Percentiles rank a stretch among this genome's conserved stretches.
Evolutionary conservation across 23 tunicate genomes (phyloP).

Genomic region (Halocynthia aurantium): DNA sequence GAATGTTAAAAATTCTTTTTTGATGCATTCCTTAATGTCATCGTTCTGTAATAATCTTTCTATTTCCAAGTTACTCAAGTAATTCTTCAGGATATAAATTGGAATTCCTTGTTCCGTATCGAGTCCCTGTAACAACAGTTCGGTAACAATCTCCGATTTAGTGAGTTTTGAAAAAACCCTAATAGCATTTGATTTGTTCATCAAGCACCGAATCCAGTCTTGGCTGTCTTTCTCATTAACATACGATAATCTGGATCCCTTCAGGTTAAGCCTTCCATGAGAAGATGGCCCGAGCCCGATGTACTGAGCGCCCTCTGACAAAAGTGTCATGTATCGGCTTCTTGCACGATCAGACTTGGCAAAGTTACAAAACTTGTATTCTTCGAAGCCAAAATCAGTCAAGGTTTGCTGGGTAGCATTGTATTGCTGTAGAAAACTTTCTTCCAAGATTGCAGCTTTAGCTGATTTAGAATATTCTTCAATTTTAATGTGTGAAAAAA

Average conservation of each 20-base stretch:
- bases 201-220: no score
- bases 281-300: slow-evolving; percentile 19
- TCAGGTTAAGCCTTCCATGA: background rate
- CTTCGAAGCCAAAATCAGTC: background rate
- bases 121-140: slow-evolving; percentile 11
- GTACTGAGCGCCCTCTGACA: slow-evolving; percentile 4
- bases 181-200: background rate
- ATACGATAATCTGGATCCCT: background rate
- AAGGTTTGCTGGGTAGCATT: background rate
- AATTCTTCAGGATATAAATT: background rate
- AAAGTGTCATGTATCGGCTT: background rate
- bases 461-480: no score
- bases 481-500: no score
- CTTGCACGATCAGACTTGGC: background rate
- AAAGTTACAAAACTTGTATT: slow-evolving; percentile 21
- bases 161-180: background rate
- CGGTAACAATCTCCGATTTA: slow-evolving; percentile 8
- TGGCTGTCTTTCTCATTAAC: background rate
- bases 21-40: no score
- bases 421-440: background rate
- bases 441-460: no score
- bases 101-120: background rate
- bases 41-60: no score
- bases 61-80: no score
- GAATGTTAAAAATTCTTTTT: no score